Evolutionary conservation across 2,888 invertebrate genomes (phyloP).

Genomic region (Phasia obesa): DNA sequence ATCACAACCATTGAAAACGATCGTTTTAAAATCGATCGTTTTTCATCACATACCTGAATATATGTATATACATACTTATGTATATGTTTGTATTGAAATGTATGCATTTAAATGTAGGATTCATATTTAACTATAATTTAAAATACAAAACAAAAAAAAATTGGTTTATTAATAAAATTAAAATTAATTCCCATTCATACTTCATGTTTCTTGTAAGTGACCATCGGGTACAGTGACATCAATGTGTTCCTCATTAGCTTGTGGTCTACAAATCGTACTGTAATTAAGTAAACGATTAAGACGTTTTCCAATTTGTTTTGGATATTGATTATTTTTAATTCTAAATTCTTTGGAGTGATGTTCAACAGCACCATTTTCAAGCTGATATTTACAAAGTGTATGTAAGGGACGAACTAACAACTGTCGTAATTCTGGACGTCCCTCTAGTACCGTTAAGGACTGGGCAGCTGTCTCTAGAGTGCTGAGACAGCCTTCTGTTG

Average conservation of each 20-base stretch:
- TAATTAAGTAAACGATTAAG: constrained; percentile 85
- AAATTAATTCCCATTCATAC: background rate
- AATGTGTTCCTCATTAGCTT: constrained; percentile 37
- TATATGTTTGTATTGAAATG: too few species aligned
- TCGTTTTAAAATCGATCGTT: too few species aligned
- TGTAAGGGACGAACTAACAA: constrained; percentile 90
- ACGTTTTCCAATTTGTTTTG: constrained; percentile 90
- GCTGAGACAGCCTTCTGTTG: constrained; percentile 94
- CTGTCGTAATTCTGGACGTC: constrained; percentile 85
- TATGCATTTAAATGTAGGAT: too few species aligned
- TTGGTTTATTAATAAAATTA: too few species aligned
- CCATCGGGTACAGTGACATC: background rate
- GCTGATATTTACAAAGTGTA: constrained; percentile 92
- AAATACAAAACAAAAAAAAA: too few species aligned
- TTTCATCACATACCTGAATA: too few species aligned
- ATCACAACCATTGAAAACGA: too few species aligned
- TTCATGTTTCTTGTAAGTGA: constrained; percentile 45
- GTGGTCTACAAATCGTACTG: constrained; percentile 73
- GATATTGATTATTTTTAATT: constrained; percentile 90
- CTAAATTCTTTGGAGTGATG: constrained; percentile 96
- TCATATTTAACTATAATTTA: too few species aligned
- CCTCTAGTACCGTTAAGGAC: constrained; percentile 88
- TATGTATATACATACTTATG: too few species aligned
- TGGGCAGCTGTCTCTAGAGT: constrained; percentile 85
- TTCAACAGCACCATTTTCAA: constrained; percentile 95